These are phyloP conservation scores for Microtus pennsylvanicus DNA, from an alignment of 2,113 vertebrate species.

Conservation along the genomic window DNA sequence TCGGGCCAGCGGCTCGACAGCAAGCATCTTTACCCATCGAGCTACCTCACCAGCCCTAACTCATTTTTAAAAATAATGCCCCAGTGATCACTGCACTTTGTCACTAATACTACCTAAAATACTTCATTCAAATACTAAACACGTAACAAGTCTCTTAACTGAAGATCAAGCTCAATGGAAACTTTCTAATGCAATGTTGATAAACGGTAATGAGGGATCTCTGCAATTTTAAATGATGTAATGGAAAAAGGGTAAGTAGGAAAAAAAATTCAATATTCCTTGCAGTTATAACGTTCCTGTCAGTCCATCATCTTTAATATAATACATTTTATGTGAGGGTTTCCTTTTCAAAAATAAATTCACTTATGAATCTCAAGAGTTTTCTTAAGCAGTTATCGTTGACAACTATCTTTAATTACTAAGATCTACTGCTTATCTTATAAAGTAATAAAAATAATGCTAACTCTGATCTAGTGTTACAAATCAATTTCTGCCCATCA, in stretches of 20 bases:
- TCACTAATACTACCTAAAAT: not conserved
- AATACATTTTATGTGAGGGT: not conserved
- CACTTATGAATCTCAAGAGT: not conserved
- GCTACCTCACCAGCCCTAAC: not conserved
- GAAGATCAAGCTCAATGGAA: not conserved
- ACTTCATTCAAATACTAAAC: not conserved
- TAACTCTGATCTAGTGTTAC: not conserved
- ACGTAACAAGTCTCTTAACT: not conserved
- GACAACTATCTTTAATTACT: not conserved
- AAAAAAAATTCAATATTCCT: not conserved
- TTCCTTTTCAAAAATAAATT: not conserved
- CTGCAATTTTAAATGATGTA: not conserved
- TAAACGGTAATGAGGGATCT: not conserved
- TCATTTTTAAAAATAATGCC: not conserved
- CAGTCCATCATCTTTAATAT: not conserved
- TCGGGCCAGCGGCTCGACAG: not conserved
- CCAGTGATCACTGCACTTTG: not conserved
- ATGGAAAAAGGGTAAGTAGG: not conserved
- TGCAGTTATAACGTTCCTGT: not conserved
- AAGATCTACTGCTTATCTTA: constrained; percentile 23
- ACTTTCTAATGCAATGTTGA: not conserved
- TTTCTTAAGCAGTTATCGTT: constrained; percentile 23
- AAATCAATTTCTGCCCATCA: constrained; percentile 3
- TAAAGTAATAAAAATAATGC: constrained; percentile 34
- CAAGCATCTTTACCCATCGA: not conserved